Conservation (phyloP, 2,113 vertebrate genomes). For the Mirza zaza region DNA sequence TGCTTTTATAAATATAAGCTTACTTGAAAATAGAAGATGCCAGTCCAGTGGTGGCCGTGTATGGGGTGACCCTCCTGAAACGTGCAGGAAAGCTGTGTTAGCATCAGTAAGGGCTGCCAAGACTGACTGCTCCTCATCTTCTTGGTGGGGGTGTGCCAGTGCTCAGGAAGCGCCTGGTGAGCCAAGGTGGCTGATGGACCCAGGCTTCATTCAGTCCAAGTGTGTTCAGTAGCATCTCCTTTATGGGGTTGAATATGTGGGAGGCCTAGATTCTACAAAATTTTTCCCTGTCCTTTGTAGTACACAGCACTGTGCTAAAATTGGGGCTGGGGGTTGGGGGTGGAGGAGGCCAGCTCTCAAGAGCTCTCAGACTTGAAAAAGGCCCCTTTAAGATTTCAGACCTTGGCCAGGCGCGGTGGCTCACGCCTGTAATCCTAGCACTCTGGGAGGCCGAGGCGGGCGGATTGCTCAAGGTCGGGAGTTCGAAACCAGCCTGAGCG, state of each 20-base stretch:
- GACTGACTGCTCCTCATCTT: neutral
- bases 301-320: neutral
- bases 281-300: neutral
- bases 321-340: neutral
- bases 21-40: constrained; percentile 23
- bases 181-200: neutral
- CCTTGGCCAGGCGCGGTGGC: too few relatives aligned
- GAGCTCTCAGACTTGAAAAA: constrained; percentile 15
- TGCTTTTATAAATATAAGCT: constrained; percentile 2
- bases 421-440: too few relatives aligned
- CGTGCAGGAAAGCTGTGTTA: neutral
- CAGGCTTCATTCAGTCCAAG: neutral
- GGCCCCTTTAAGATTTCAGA: neutral
- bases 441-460: too few relatives aligned
- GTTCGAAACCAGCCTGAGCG: too few relatives aligned
- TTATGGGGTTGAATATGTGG: neutral
- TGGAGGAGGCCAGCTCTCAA: neutral
- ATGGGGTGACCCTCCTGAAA: neutral
- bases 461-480: too few relatives aligned
- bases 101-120: neutral
- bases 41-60: neutral
- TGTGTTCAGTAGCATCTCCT: constrained; percentile 1
- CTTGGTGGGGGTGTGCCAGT: neutral
- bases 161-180: neutral
- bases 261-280: neutral